phyloP scores from a whole-genome alignment of 2,888 invertebrate genomes.

The Ischnura elegans region DNA sequence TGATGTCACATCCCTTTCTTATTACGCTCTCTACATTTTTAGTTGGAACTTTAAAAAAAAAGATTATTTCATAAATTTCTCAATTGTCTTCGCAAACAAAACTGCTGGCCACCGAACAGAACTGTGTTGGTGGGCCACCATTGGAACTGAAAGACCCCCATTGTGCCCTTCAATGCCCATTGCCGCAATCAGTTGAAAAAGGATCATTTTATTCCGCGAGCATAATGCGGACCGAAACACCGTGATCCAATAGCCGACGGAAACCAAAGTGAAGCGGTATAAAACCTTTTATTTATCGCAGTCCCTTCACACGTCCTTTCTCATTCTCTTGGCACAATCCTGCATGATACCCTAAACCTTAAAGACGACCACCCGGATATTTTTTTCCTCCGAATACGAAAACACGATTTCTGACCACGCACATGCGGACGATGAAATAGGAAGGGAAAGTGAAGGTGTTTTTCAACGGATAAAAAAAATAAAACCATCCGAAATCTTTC shows the following conservation, averaged over 20 bases:
- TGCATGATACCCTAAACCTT: not conserved
- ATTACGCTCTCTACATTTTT: no score
- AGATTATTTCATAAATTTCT: not conserved
- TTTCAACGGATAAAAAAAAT: not conserved
- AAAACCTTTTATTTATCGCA: constrained; percentile 21
- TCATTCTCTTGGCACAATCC: not conserved
- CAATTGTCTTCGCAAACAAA: not conserved
- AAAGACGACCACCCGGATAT: constrained; percentile 17
- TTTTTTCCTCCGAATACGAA: constrained; percentile 12
- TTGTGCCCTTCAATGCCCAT: not conserved
- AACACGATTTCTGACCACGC: constrained; percentile 26
- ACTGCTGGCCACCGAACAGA: not conserved
- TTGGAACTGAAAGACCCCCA: not conserved
- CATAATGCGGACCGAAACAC: not conserved
- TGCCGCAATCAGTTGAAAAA: not conserved
- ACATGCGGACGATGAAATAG: not conserved
- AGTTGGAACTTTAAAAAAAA: no score
- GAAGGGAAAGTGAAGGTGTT: not conserved
- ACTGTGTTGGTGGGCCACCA: not conserved
- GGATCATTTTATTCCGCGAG: not conserved
- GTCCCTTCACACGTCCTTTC: not conserved
- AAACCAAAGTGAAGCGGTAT: not conserved
- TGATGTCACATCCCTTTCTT: no score
- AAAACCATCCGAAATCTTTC: not conserved
- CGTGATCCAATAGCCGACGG: not conserved